Evolutionary conservation across 2,888 invertebrate genomes (phyloP), one percentile per base, ranked within the genome.

Genomic region (Pseudolycoriella hygida): DNA sequence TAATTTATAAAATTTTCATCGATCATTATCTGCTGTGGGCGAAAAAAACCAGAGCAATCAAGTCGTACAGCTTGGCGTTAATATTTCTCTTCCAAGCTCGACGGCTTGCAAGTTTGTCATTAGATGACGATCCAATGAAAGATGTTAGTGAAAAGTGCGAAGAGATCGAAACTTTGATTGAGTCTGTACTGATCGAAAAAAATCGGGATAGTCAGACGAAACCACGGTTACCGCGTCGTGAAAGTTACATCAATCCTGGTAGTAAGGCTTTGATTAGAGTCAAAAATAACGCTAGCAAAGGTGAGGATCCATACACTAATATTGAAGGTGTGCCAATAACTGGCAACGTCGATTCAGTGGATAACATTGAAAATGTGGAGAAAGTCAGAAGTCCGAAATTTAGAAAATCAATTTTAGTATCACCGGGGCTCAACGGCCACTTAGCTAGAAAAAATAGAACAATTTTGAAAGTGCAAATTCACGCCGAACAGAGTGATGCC

Each of bases 21-120:
- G 67, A 74, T 15, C 81, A 83, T 54, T 78, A 82, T 53, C 71
- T 84, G 31, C 70, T 73, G 44, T 80, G 85, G 71, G 75, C 80
- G 1, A 69, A 74, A 44, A 71, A 70, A 42, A 76, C 79, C 50
- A 71, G 73, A 14, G 69, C 71, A 49, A 75, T 77, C 49, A 70
- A 73, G 11, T 72, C 77, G 0, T 64, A 69, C 17, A 66, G 69
- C 46, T 76, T 80, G 55, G 76, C 78, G 6, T 62, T 72, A 2
- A 70, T 78, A 47, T 84, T 81, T 55, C 63, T 85, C 34, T 73
- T 78, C 48, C 85, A 86, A 55, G 76, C 80, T 1, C 71, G 73
- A 49, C 69, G 80, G 43, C 64, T 87, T 2, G 71, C 76, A 34
- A 70, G 68, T 47, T 64, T 83, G 12, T 60, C 80, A 17, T 64